These are phyloP conservation scores for Aspidiotus rigidus DNA, from an alignment of 2,888 invertebrate genomes.

Conservation along the genomic window DNA sequence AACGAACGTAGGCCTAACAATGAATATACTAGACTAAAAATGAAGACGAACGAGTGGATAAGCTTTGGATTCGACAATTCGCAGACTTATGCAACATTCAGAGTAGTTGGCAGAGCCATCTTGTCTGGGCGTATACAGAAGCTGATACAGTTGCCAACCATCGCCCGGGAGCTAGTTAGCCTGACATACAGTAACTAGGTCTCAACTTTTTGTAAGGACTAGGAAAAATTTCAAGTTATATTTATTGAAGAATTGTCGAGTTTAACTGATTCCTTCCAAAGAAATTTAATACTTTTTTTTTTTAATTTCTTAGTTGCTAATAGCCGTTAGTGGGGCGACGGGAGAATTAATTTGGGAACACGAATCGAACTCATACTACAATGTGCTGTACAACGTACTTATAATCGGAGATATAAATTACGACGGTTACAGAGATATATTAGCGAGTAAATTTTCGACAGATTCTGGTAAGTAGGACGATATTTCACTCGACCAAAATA, in stretches of 20 bases:
- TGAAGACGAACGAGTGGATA: too few species aligned
- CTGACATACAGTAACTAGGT: too few species aligned
- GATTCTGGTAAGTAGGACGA: slow-evolving; percentile 44
- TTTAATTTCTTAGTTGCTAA: slow-evolving; percentile 6
- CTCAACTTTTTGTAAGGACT: too few species aligned
- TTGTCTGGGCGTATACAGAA: too few species aligned
- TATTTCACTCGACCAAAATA: neutral
- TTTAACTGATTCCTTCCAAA: too few species aligned
- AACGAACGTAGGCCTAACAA: too few species aligned
- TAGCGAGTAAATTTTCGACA: slow-evolving; percentile 55
- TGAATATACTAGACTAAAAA: too few species aligned
- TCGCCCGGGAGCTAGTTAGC: too few species aligned
- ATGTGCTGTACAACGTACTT: slow-evolving; percentile 60
- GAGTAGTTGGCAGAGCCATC: too few species aligned
- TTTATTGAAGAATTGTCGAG: neutral
- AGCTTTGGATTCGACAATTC: too few species aligned
- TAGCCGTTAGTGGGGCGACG: slow-evolving; percentile 6
- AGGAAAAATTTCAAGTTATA: neutral
- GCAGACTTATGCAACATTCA: too few species aligned
- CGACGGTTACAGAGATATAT: slow-evolving; percentile 59
- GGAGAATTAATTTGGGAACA: slow-evolving; percentile 17
- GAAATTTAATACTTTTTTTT: neutral
- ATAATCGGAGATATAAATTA: slow-evolving; percentile 59
- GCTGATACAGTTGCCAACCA: too few species aligned
- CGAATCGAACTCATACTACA: neutral